Evolutionary conservation across 2,113 vertebrate genomes (phyloP), one percentile per base, ranked within the genome.

Genomic region (Eublepharis macularius): DNA sequence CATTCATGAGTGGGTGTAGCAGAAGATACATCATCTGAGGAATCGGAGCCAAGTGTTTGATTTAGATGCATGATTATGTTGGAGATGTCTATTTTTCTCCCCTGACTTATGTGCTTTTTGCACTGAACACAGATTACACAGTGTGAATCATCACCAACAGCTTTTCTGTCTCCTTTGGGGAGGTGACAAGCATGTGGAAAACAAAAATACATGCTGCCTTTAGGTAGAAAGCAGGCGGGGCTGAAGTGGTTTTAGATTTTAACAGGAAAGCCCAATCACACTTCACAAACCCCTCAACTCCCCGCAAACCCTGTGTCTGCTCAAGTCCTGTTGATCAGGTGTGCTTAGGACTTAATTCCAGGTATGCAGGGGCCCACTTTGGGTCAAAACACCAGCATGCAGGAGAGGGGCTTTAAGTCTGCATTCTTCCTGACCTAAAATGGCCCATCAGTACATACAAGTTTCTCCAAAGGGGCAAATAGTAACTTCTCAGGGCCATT

Each of bases 161-260:
- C 6, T n/a, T 69, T 57, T 49, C 8, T 54, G 34, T 2, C 0
- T 0, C 29, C 45, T 81, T 84, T 60, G 0, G 0, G 7, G 2
- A 19, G 1, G 36, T 54, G 57, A 86, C 4, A 3, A 73, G 68
- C 32, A 75, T 11, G 49, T 0, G 0, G 49, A 76, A 47, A 81
- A 75, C 69, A 26, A 2, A 2, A 82, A 76, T 24, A 45, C 17
- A 75, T 6, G 34, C n/a, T 43, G 26, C 26, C 43, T 63, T 74
- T 16, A 9, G 57, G n/a, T 16, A 24, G 9, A 13, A 82, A 5
- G 24, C 4, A 3, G 49, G 1, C 49, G 21, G 57, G 14, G 39
- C 1, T 0, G 34, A 10, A 1, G 8, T 3, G 80, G 17, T 2
- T 1, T 12, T 0, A 0, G 0, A 26, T 34, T 77, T 24, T 68